Evolutionary conservation across 2,113 vertebrate genomes (phyloP).

Genomic region (Glaucidium brasilianum): DNA sequence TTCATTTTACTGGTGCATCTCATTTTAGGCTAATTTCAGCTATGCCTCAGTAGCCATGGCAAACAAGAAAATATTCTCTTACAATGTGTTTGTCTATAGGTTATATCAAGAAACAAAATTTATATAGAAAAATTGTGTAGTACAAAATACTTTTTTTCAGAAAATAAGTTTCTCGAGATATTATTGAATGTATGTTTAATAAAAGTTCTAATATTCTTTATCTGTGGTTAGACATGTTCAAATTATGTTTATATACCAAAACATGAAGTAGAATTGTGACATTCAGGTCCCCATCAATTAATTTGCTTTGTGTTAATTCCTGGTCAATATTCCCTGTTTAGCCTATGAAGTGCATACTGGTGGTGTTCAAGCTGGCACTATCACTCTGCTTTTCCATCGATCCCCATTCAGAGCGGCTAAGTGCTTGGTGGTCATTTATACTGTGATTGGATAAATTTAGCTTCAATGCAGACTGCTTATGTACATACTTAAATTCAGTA

Average conservation of each 20-base stretch:
- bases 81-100: not conserved
- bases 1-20: not conserved
- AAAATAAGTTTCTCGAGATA: not conserved
- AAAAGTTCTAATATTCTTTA: not conserved
- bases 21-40: not conserved
- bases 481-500: not conserved
- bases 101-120: not conserved
- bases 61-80: not conserved
- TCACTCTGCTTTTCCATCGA: not conserved
- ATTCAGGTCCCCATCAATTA: not conserved
- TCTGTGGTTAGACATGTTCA: not conserved
- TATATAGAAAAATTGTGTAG: not conserved
- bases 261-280: not conserved
- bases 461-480: not conserved
- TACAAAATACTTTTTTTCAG: not conserved
- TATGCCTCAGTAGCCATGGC: not conserved
- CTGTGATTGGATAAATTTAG: not conserved
- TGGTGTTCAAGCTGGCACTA: not conserved
- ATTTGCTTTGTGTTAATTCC: not conserved
- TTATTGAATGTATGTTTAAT: not conserved
- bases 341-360: not conserved
- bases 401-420: not conserved
- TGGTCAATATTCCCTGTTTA: not conserved
- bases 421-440: not conserved
- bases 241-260: not conserved